phyloP scores from a whole-genome alignment of 2,888 invertebrate genomes.

The Invenusta paracnida region DNA sequence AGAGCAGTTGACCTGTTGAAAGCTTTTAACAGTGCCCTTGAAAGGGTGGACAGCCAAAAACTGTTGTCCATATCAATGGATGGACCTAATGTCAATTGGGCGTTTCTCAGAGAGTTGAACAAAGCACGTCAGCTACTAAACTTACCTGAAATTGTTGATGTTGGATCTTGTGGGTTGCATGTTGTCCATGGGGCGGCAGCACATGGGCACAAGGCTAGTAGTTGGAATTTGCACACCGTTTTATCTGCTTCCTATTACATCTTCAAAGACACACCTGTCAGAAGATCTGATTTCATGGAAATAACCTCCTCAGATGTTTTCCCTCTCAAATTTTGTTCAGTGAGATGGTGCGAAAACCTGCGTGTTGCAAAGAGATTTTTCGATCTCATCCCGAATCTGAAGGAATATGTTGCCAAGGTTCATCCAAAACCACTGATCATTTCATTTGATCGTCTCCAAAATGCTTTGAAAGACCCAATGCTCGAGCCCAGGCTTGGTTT shows the following conservation, averaged over 20 bases:
- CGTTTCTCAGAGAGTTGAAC: neutral
- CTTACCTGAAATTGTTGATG: neutral
- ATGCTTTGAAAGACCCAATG: neutral
- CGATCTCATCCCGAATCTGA: neutral
- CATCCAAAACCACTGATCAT: neutral
- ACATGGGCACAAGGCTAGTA: neutral
- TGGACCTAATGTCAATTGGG: conserved; percentile 18
- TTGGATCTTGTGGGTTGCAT: conserved; percentile 15
- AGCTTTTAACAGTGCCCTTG: neutral
- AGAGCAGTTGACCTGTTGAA: neutral
- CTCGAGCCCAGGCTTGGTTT: neutral
- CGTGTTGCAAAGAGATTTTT: conserved; percentile 29
- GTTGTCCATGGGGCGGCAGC: neutral
- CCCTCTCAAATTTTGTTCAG: conserved; percentile 38
- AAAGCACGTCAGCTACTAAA: neutral
- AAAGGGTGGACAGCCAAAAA: neutral
- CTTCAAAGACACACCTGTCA: conserved; percentile 40
- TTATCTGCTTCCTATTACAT: conserved; percentile 31
- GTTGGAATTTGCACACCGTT: conserved; percentile 27
- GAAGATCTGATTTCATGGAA: conserved; percentile 25
- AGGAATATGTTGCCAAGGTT: neutral
- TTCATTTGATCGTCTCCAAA: neutral
- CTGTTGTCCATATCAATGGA: conserved; percentile 1
- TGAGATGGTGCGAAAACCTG: conserved; percentile 39
- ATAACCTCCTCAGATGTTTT: conserved; percentile 14